Conservation (phyloP, 2,888 invertebrate species). For the Synergus itoensis region DNA sequence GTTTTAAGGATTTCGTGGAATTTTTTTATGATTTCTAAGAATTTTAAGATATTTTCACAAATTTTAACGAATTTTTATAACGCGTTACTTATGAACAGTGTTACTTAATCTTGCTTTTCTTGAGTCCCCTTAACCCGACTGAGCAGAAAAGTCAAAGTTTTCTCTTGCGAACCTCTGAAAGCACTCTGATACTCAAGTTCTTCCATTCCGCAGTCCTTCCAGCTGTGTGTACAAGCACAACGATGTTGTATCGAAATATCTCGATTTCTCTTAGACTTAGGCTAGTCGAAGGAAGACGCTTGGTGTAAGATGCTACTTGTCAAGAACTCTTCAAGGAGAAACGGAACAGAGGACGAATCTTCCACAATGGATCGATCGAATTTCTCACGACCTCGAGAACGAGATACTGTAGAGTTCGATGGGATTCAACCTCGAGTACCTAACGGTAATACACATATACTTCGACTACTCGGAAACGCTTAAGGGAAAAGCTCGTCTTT, state of each 20-base stretch:
- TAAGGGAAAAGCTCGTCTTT: conserved; percentile 61
- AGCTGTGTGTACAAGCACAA: conserved; percentile 17
- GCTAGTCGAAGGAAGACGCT: not conserved
- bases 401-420: conserved; percentile 38
- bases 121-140: not conserved
- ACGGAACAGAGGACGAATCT: conserved; percentile 3
- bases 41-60: too few relatives aligned
- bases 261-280: conserved; percentile 27
- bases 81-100: too few relatives aligned
- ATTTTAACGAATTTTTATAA: too few relatives aligned
- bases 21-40: too few relatives aligned
- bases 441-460: conserved; percentile 27
- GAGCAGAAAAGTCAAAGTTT: not conserved
- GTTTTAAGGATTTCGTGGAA: too few relatives aligned
- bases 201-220: not conserved
- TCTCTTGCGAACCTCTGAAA: conserved; percentile 6
- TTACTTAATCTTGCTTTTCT: not conserved
- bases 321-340: conserved; percentile 30
- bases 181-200: conserved; percentile 26
- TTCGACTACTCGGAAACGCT: conserved; percentile 52
- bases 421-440: conserved; percentile 7
- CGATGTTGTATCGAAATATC: conserved; percentile 36
- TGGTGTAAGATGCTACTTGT: conserved; percentile 15
- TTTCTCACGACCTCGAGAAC: conserved; percentile 24
- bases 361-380: conserved; percentile 26